A percentile compares a stretch with the other conserved stretches of the same genome.
Conservation (phyloP, 2,113 vertebrate species). For the Hepsetus odoe region DNA sequence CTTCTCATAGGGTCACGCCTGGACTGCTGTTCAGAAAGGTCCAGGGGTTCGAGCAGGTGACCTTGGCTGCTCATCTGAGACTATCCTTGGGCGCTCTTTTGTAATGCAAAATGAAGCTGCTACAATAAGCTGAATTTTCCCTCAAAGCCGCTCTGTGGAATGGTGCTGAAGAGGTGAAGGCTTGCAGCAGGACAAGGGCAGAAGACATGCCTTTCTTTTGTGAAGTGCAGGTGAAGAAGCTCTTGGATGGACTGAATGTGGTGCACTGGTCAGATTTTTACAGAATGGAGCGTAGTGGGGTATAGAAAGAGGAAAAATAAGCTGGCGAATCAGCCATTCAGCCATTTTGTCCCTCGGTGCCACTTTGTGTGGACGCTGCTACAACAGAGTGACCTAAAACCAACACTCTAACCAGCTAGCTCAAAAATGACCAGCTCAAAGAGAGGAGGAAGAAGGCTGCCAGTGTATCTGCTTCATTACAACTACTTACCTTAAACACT, state of each 20-base stretch:
- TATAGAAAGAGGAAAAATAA: not conserved
- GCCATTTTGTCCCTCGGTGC: not conserved
- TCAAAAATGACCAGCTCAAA: not conserved
- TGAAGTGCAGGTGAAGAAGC: no score
- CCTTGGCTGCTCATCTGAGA: constrained; percentile 13
- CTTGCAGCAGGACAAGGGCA: not conserved
- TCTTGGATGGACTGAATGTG: not conserved
- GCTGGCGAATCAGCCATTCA: constrained; percentile 1
- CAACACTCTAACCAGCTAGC: not conserved
- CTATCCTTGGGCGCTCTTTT: constrained; percentile 2
- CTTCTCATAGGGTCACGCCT: constrained; percentile 14
- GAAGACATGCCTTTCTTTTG: constrained; percentile 2
- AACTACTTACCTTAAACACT: not conserved
- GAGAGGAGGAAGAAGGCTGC: not conserved
- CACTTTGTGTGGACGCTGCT: not conserved
- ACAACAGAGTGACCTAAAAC: not conserved
- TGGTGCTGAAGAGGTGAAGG: not conserved
- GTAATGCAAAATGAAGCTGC: constrained; percentile 11
- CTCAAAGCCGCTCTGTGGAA: not conserved
- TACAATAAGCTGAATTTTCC: constrained; percentile 15
- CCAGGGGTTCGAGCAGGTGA: not conserved
- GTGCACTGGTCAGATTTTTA: not conserved
- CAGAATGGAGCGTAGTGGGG: not conserved
- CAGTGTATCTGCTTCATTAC: not conserved
- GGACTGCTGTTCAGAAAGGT: constrained; percentile 5